Evolutionary conservation across 2,888 invertebrate genomes (phyloP).

Genomic region (Colletes collaris): DNA sequence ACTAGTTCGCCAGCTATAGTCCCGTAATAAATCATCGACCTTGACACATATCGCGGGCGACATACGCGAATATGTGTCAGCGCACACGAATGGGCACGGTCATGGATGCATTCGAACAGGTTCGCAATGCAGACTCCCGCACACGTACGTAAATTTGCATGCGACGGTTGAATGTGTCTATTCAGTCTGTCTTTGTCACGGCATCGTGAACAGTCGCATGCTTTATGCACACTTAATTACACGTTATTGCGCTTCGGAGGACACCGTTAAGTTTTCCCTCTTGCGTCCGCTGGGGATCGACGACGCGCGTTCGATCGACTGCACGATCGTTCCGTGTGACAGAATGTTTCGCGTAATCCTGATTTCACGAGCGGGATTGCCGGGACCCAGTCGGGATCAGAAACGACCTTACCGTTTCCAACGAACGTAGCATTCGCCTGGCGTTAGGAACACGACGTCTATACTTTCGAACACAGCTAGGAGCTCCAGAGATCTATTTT

Average conservation of each 20-base stretch:
- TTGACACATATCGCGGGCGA: constrained; percentile 55
- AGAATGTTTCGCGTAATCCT: constrained; percentile 12
- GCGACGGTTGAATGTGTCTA: constrained; percentile 46
- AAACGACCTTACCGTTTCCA: too few relatives aligned
- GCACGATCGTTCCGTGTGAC: background rate
- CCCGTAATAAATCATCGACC: constrained; percentile 62
- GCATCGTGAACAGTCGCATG: constrained; percentile 41
- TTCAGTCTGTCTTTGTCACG: constrained; percentile 47
- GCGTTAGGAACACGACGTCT: too few relatives aligned
- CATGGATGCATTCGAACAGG: constrained; percentile 40
- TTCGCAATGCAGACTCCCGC: background rate
- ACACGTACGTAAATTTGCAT: constrained; percentile 5
- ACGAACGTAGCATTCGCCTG: too few relatives aligned
- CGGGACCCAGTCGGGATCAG: too few relatives aligned
- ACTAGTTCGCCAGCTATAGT: constrained; percentile 33
- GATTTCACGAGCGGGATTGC: constrained; percentile 15
- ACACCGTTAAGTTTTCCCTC: constrained; percentile 44
- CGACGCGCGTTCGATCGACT: background rate
- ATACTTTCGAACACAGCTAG: too few relatives aligned
- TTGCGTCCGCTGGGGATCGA: background rate
- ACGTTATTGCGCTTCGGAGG: constrained; percentile 51
- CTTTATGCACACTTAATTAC: constrained; percentile 57
- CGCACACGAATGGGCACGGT: constrained; percentile 48
- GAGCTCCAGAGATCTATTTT: too few relatives aligned
- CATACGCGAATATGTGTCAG: constrained; percentile 49